Percentiles rank a stretch among this genome's conserved stretches.
These are phyloP conservation scores for Salticus scenicus DNA, from an alignment of 2,888 invertebrate species.

Conservation along the genomic window DNA sequence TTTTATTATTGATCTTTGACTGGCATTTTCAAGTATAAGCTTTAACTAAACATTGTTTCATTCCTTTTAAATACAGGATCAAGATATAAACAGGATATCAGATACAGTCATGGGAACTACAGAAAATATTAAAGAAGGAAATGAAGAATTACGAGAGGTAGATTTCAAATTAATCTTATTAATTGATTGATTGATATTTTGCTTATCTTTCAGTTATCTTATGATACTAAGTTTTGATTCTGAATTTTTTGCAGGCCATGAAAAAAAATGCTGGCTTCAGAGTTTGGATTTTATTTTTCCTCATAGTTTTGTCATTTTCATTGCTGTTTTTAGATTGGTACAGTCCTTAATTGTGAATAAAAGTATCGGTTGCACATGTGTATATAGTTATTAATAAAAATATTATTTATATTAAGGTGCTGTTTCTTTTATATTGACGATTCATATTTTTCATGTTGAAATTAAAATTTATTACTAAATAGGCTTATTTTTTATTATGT, in stretches of 20 bases:
- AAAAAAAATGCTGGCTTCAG: slow-evolving; percentile 96
- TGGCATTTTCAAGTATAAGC: too few species aligned
- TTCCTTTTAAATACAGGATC: slow-evolving; percentile 83
- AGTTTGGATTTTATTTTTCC: slow-evolving; percentile 95
- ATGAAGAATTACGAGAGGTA: slow-evolving; percentile 93
- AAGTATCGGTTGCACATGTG: too few species aligned
- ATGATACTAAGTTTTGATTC: background rate
- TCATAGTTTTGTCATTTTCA: slow-evolving; percentile 96
- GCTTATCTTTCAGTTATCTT: background rate
- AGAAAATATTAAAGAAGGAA: slow-evolving; percentile 96
- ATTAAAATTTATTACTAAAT: too few species aligned
- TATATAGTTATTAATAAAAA: too few species aligned
- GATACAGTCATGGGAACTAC: slow-evolving; percentile 92
- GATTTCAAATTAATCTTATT: background rate
- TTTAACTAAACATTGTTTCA: too few species aligned
- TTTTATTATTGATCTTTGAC: too few species aligned
- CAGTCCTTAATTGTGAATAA: slow-evolving; percentile 79
- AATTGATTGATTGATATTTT: background rate
- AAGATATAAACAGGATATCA: slow-evolving; percentile 92
- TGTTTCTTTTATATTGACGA: too few species aligned
- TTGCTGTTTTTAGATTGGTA: slow-evolving; percentile 99
- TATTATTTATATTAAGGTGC: too few species aligned
- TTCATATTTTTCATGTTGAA: too few species aligned
- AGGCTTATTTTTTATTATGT: too few species aligned
- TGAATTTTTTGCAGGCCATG: slow-evolving; percentile 81